Base-by-base conservation (phyloP, 2,888 invertebrate genomes). In the Cerceris ruficornis region DNA sequence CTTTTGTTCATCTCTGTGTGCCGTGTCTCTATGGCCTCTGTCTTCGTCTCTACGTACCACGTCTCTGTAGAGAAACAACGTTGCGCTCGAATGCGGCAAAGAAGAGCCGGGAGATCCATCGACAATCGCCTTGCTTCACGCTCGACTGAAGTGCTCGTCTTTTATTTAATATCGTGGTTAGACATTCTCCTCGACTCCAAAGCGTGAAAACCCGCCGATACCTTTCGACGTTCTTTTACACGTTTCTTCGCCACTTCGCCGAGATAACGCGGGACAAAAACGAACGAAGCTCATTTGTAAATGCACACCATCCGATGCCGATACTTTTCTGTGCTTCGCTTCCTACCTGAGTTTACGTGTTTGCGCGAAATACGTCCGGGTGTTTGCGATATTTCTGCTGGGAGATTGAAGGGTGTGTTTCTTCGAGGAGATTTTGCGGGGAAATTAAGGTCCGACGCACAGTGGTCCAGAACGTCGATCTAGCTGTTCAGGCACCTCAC, bases 151-250 rank as follows among this genome's bases (percentile, higher is more conserved):
- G 75, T 75, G 66, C 69, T 75, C 64, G 66, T 83, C 81, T 83
- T 81, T 83, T 81, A 77, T 77, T 83, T 83, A 83, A 83, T 81
- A 83, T 81, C 79, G 62, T 57, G 69, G 75, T 83, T 80, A 83
- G 72, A 58, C 75, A 69, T 60, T 66, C 52, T 55, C 62, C 49
- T 54, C 43, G 39, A 73, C 67, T 68, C 67, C 64, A 14, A 39
- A 59, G 52, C 62, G 74, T 69, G 62, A 64, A 60, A 69, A 64
- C 67, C 61, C 73, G 61, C 68, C 69, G 54, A 80, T 65, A 57
- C 69, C 52, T 68, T 64, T 50, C 61, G 46, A 15, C 59, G 60
- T 60, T 66, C 54, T 28, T 73, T 46, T 54, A 52, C 39, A 28
- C 7, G 39, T 49, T 66, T 43, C 54, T 60, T 60, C 59, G 13